Percentiles rank a stretch among this genome's conserved stretches.
Evolutionary conservation across 2,113 vertebrate genomes (phyloP).

Genomic region (Chionomys nivalis): DNA sequence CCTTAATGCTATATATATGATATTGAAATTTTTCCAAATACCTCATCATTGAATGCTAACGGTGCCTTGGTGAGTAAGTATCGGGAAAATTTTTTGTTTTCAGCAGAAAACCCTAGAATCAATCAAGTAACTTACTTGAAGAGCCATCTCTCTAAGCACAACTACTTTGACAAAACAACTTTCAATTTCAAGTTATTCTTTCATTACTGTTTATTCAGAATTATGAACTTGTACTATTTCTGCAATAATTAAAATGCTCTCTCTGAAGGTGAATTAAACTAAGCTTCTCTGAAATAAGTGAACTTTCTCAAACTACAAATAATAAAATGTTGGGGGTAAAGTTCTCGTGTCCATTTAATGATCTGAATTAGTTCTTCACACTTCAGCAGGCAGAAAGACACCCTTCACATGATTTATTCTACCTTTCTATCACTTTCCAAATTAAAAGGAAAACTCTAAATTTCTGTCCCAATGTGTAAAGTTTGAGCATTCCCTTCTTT

Average conservation of each 20-base stretch:
- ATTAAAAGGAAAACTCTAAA: not conserved
- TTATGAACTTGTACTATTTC: not conserved
- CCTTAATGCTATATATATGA: not conserved
- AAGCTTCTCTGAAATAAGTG: not conserved
- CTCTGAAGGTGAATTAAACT: not conserved
- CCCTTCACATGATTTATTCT: not conserved
- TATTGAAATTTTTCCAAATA: not conserved
- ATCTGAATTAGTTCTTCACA: not conserved
- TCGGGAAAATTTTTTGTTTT: not conserved
- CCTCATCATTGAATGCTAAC: not conserved
- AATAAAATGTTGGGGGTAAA: not conserved
- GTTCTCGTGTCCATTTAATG: not conserved
- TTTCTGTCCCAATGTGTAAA: not conserved
- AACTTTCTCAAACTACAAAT: not conserved
- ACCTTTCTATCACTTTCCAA: not conserved
- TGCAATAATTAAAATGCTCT: not conserved
- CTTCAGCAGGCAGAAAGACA: not conserved
- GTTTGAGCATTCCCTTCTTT: not conserved
- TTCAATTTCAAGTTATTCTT: not conserved
- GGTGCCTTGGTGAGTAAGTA: not conserved
- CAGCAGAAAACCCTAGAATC: not conserved
- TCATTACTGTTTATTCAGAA: not conserved
- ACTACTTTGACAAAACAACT: not conserved
- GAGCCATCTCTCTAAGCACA: not conserved
- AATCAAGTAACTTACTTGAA: not conserved